Evolutionary conservation across 1,140 invertebrate species (phyloP), one percentile per base, ranked within the genome.

Genomic region (Drosophila bifasciata): DNA sequence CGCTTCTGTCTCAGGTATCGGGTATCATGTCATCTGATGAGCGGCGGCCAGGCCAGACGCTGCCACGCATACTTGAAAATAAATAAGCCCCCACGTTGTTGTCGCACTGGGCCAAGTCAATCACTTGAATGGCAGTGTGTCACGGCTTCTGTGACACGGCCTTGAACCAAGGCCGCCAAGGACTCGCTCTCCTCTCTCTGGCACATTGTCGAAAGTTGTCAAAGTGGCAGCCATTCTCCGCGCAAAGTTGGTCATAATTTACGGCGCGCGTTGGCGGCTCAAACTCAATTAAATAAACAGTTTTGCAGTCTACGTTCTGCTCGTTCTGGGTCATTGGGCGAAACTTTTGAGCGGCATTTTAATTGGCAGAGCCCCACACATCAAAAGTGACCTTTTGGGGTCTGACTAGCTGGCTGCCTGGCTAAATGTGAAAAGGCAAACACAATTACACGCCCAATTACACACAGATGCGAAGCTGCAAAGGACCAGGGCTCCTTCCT

Each of bases 201-300:
- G 86, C 60, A 94, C 90, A 88, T 93, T 93, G 15, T 92, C 90
- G 64, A n/a, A n/a, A 94, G 92, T 41, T 57, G 70, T 36, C 45
- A 57, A 74, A 73, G n/a, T 94, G 90, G 61, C 90, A 85, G 62
- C 61, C 43, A 23, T 39, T 41, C 44, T 59, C 71, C 52, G 32
- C 50, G 61, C n/a, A 48, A 69, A 74, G 19, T 74, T 83, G 45
- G 57, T 66, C 74, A 80, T 77, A 76, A 88, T 81, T 68, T 46
- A 70, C 58, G 67, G 63, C 43, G 44, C 43, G 44, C 49, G 40
- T 70, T 57, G 64, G 59, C 50, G 61, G 32, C 61, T 55, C 23
- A 32, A 83, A 83, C 70, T 75, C 61, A 81, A 81, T 85, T 85
- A 88, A 81, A 81, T 86, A 86, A 88, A 75, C 73, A 62, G 55